phyloP scores from a whole-genome alignment of 2,888 invertebrate species.

The Omphaloscelis lunosa region DNA sequence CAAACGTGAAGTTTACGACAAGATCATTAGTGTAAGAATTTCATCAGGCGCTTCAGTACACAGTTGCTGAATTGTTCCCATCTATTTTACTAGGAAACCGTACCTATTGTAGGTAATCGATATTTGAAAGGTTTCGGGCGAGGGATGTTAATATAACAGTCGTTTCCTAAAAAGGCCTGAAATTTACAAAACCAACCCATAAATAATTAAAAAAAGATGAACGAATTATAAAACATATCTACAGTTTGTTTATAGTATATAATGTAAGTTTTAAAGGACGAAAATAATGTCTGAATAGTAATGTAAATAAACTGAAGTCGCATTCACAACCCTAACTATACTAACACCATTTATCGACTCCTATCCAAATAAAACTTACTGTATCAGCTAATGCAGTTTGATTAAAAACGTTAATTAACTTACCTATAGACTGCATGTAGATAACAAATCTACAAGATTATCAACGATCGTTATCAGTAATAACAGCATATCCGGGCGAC shows the following conservation, averaged over 20 bases:
- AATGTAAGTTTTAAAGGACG: not conserved
- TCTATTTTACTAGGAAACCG: not conserved
- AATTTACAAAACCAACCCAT: not conserved
- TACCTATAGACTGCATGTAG: conserved; percentile 21
- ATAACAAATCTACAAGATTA: conserved; percentile 44
- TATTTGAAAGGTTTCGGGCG: too few species aligned
- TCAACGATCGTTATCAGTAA: conserved; percentile 43
- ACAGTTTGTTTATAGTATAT: not conserved
- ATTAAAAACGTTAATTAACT: conserved; percentile 39
- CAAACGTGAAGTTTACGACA: not conserved
- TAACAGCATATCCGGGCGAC: conserved; percentile 6
- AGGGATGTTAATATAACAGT: not conserved
- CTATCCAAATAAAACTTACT: not conserved
- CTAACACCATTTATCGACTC: conserved; percentile 32
- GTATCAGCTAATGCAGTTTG: not conserved
- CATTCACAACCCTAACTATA: not conserved
- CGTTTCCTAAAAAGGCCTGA: not conserved
- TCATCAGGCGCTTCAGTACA: conserved; percentile 22
- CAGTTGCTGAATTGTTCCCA: not conserved
- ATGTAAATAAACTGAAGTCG: not conserved
- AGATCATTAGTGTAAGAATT: not conserved
- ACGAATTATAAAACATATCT: not conserved
- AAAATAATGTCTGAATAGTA: not conserved
- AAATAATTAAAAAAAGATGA: not conserved
- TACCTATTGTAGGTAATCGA: not conserved